Evolutionary conservation across 2,113 vertebrate genomes (phyloP), one percentile per base, ranked within the genome.

Genomic region (Coreoperca whiteheadi): DNA sequence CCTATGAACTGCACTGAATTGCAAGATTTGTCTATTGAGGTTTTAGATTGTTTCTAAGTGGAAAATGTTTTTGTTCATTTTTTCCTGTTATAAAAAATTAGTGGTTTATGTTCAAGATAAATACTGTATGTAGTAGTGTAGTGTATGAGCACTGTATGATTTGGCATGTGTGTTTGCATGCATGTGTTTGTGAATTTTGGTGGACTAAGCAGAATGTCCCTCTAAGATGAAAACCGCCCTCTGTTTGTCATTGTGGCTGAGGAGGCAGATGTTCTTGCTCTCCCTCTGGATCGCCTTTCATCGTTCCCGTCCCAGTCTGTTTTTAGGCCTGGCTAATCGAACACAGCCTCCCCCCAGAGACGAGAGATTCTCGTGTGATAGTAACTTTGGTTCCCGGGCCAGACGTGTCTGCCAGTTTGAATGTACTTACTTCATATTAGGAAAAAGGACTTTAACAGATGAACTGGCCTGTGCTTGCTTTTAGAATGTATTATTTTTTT

Each of bases 301-400:
- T 85, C 72, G 72, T 93, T 93, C 91, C 89, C 87, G 74, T 83
- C 87, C 76, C 65, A 14, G 84, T 92, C 91, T 93, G 87, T 90
- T 92, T 92, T 88, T 90, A 92, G 87, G 83, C 69, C 81, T 10
- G 25, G 53, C 82, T 91, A 93, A 92, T 92, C 81, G 72, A 91
- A 91, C 79, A 3, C 93, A 92, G 88, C 28, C 46, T 69, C 43
- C 76, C 91, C 67, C 71, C 28, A 21, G 83, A 86, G 88, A 89
- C 71, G 0, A 81, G 51, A 89, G 80, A 83, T 92, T 92, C 89
- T 87, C 69, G 37, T 92, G 86, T 92, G 90, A 92, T 93, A 85
- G 81, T 85, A 84, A 89, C 68, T 86, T 85, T 94, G 93, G 89
- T 89, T 92, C 82, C 28, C 1, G 1, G 73, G 56, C 51, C 46